Evolutionary conservation across 2,113 vertebrate genomes (phyloP), one percentile per base, ranked within the genome.

Genomic region (Cichladusa arquata): DNA sequence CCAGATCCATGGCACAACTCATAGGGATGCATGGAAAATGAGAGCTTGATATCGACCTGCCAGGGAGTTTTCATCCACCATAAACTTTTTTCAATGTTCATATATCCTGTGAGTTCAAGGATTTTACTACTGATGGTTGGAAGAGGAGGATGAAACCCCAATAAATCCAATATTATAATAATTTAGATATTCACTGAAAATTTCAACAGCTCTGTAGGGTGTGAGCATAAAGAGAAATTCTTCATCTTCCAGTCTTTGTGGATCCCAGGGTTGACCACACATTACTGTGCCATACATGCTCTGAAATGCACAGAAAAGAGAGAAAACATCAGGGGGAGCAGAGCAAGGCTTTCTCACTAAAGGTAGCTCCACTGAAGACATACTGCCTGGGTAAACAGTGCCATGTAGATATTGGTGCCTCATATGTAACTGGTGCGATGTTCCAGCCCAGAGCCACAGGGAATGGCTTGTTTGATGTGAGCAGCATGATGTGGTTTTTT

Each of bases 341-440:
- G 42, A 67, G 42, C 10, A 13, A 56, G 74, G 24, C 72, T 11
- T 45, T 78, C 33, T 81, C 15, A 9, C 62, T 91, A 77, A 64
- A 62, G 77, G 73, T 38, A 64, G 56, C 40, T 56, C 34, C 45
- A 56, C 23, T 70, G 77, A 82, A 53, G n/a, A 22, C 72, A 17
- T n/a, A 31, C 65, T 45, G 84, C 56, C 95, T 45, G 91, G 54
- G 69, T 79, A 92, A 94, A 86, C 67, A 71, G 67, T 6, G 24
- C 24, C 56, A 19, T 50, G 34, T 92, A 92, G 97, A 97, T 88
- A 94, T 72, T 82, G 81, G 45, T 88, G 70, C 48, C 81, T 86
- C 73, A 6, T 50, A 79, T 47, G 72, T 71, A 28, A 36, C 44
- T 28, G 54, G 31, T 22, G 44, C 64, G 60, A 44, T 76, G 77